Base-by-base conservation (phyloP, 1,140 invertebrate genomes). In the Zaprionus lachaisei region DNA sequence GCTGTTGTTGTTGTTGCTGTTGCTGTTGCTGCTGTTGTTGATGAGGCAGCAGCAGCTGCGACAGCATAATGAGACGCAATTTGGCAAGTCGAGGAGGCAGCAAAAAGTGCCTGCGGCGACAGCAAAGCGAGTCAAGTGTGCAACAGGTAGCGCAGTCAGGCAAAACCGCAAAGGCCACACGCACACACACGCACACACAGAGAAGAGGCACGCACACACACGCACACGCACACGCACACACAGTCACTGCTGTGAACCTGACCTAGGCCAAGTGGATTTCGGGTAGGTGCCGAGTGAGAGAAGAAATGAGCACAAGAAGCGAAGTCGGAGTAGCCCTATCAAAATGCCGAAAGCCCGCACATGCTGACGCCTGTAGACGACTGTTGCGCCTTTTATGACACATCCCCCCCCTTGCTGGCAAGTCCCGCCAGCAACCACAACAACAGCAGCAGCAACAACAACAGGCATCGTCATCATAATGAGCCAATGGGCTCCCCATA, bases 241-340 rank as follows among this genome's bases (percentile, higher is more conserved):
- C 54, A 72, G 26, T 14, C 5, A 26, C 58, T 58, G 20, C 17
- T 31, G 4, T 68, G 69, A 82, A 82, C 77, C 85, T 91, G 90
- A 91, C 90, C 90, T 91, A 89, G 78, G 80, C 72, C 90, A 91
- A 89, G 71, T 63, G 69, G 77, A 65, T 90, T 91, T 86, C 78
- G 80, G 82, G 90, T 91, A 92, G 81, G 81, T 70, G 80, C 84
- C 77, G 49, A 28, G 37, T 11, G 49, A 61, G 20, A 63, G n/a
- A 15, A 41, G 49, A 62, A 37, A 67, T 31, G 34, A 58, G 22
- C 24, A 60, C 41, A 69, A 64, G 72, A 67, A 68, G 72, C 72
- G 66, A 70, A 72, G 77, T 56, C 61, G 34, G 31, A 76, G 73
- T 71, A 66, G 68, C 69, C 73, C 69, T 76, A 76, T 61, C 73